These are phyloP conservation scores for Callospermophilus lateralis DNA, from an alignment of 2,113 vertebrate genomes.

Conservation along the genomic window DNA sequence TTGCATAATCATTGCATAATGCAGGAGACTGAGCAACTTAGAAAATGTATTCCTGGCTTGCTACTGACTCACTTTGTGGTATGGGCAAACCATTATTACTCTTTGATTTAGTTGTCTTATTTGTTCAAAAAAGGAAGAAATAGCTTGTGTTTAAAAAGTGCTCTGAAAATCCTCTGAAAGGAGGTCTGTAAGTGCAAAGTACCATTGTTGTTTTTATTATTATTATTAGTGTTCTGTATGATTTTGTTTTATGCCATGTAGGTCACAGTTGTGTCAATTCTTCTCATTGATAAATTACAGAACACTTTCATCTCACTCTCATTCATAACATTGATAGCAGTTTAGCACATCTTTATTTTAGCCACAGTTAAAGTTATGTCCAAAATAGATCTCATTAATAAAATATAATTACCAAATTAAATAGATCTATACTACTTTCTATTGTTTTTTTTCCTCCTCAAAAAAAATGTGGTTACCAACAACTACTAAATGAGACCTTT, in stretches of 20 bases:
- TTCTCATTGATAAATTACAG: conserved; percentile 65
- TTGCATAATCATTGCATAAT: conserved; percentile 40
- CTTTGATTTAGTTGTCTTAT: conserved; percentile 77
- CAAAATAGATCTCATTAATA: conserved; percentile 73
- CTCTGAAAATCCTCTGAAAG: conserved; percentile 67
- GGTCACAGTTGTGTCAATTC: conserved; percentile 64
- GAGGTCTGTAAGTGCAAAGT: conserved; percentile 62
- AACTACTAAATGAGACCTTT: conserved; percentile 79
- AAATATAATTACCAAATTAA: conserved; percentile 76
- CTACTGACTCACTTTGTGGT: conserved; percentile 69
- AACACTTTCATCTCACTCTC: conserved; percentile 50
- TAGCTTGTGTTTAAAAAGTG: conserved; percentile 73
- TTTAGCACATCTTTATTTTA: conserved; percentile 69
- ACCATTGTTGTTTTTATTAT: conserved; percentile 73
- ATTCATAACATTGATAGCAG: conserved; percentile 16
- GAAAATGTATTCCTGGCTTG: conserved; percentile 73
- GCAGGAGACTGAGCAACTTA: conserved; percentile 66
- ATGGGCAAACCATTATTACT: conserved; percentile 75
- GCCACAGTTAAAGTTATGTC: conserved; percentile 55
- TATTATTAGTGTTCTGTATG: conserved; percentile 72
- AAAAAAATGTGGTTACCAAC: conserved; percentile 79
- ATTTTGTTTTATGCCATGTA: conserved; percentile 69
- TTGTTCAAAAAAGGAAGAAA: conserved; percentile 69
- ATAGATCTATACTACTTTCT: conserved; percentile 68
- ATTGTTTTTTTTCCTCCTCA: conserved; percentile 60